These are phyloP conservation scores for Automeris io DNA, from an alignment of 2,888 invertebrate species.

Conservation along the genomic window DNA sequence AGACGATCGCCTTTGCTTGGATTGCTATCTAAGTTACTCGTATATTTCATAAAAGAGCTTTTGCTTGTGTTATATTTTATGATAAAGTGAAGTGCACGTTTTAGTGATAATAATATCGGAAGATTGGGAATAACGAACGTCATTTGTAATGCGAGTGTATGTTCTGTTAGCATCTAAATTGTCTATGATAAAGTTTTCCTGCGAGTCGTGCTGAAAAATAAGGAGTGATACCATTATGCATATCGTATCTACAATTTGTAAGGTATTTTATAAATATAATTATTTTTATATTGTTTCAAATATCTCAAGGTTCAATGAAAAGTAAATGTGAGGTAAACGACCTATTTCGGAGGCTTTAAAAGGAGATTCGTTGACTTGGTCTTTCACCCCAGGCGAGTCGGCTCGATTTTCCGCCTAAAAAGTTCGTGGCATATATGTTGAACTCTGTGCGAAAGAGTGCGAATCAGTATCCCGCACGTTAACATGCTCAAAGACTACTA, in stretches of 20 bases:
- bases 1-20: neutral
- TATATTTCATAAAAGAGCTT: neutral
- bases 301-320: neutral
- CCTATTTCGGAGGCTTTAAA: neutral
- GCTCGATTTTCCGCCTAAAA: neutral
- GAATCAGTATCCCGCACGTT: no score
- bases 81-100: no score
- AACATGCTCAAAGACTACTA: no score
- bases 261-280: slow-evolving; percentile 25
- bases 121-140: slow-evolving; percentile 37
- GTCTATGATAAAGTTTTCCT: slow-evolving; percentile 35
- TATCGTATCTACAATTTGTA: slow-evolving; percentile 19
- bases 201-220: slow-evolving; percentile 24
- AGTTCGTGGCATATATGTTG: no score
- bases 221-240: slow-evolving; percentile 18
- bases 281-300: neutral
- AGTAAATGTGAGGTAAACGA: slow-evolving; percentile 3
- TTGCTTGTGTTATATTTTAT: no score
- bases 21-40: neutral
- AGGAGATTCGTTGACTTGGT: neutral
- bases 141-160: slow-evolving; percentile 59
- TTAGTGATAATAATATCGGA: slow-evolving; percentile 31
- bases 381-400: neutral
- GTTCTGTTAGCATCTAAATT: slow-evolving; percentile 43
- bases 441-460: no score